phyloP scores from a whole-genome alignment of 2,113 vertebrate species.

The Synodontis membranacea region DNA sequence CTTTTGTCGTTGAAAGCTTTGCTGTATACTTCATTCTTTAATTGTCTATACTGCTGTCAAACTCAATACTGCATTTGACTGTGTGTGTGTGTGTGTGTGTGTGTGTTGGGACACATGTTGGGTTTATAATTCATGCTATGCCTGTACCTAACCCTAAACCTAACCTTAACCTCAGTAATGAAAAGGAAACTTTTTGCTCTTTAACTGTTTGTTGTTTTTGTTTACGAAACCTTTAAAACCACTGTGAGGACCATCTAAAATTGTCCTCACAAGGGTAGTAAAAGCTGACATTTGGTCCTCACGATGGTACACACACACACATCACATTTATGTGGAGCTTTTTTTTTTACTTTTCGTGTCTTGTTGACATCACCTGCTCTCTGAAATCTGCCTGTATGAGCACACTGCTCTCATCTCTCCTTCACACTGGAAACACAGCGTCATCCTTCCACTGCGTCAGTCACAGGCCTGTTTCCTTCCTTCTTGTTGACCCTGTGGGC shows the following conservation, averaged over 20 bases:
- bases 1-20: neutral
- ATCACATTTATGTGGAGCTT: too few relatives aligned
- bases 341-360: slow-evolving; percentile 44
- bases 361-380: slow-evolving; percentile 57
- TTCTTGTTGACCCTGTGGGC: neutral
- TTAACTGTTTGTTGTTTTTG: too few relatives aligned
- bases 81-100: slow-evolving; percentile 7
- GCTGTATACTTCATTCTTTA: neutral
- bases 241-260: too few relatives aligned
- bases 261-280: too few relatives aligned
- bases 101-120: too few relatives aligned
- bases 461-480: slow-evolving; percentile 18
- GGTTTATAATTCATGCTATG: too few relatives aligned
- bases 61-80: neutral
- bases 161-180: too few relatives aligned
- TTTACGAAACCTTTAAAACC: too few relatives aligned
- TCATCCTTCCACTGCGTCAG: neutral
- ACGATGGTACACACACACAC: too few relatives aligned
- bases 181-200: too few relatives aligned
- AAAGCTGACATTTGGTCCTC: too few relatives aligned
- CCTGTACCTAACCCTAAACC: too few relatives aligned
- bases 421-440: neutral
- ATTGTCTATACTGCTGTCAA: neutral
- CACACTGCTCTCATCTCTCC: neutral
- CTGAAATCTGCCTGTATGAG: neutral